These are phyloP conservation scores for Ichneumoninae sp. DNA, from an alignment of 2,888 invertebrate species.

Conservation along the genomic window DNA sequence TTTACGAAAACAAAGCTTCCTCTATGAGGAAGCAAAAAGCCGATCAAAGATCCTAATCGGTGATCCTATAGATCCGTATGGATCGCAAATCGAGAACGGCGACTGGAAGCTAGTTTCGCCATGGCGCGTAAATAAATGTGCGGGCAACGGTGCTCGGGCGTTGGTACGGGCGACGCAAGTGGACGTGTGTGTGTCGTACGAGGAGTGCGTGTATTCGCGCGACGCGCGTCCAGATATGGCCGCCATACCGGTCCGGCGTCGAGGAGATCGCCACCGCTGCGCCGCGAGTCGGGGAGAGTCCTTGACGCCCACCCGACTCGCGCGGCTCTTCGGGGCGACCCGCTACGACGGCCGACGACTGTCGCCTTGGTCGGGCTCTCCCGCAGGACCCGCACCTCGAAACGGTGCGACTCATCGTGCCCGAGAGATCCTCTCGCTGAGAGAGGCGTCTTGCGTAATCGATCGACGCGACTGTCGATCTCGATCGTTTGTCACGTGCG, in stretches of 20 bases:
- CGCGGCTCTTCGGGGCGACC: constrained; percentile 50
- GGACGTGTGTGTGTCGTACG: constrained; percentile 14
- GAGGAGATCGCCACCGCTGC: constrained; percentile 65
- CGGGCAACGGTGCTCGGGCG: constrained; percentile 4
- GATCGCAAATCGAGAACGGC: background rate
- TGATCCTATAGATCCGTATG: background rate
- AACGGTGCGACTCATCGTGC: background rate
- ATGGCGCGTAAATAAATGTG: background rate
- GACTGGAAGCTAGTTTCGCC: background rate
- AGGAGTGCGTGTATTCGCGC: constrained; percentile 55
- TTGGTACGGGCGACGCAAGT: background rate
- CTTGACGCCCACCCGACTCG: constrained; percentile 80
- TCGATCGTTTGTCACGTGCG: constrained; percentile 9
- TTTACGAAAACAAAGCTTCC: too few relatives aligned
- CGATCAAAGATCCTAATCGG: background rate
- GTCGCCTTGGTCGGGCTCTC: constrained; percentile 24
- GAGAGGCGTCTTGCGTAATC: constrained; percentile 34
- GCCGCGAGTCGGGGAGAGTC: constrained; percentile 73
- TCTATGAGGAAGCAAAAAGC: background rate
- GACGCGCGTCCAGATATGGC: constrained; percentile 78
- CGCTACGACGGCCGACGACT: constrained; percentile 42
- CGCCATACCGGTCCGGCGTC: constrained; percentile 76
- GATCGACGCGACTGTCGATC: constrained; percentile 55
- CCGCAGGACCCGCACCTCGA: constrained; percentile 6
- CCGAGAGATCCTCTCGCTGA: constrained; percentile 35